Evolutionary conservation across 2,888 invertebrate genomes (phyloP), one percentile per base, ranked within the genome.

Genomic region (Drosophila kambysellisi): DNA sequence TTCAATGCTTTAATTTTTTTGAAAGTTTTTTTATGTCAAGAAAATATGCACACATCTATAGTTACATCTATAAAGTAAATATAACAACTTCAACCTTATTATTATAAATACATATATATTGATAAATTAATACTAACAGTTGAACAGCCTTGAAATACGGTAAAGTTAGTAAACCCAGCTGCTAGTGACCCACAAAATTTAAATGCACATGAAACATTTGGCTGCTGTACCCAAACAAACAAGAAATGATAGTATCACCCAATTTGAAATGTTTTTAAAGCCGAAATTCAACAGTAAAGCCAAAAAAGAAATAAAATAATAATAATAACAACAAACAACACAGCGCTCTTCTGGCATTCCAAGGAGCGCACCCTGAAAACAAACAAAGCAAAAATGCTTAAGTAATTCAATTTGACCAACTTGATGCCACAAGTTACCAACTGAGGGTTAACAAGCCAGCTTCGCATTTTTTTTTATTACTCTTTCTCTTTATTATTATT

Each of bases 341-440:
- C 30, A 37, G 12, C 7, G 35, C 25, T 29, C 33, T 33, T 25
- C 35, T 50, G 41, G 54, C 29, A 39, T 32, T 41, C 37, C 32
- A 35, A 17, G 41, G 32, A 12, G 32, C 29, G 61, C 74, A 79
- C 79, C 78, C 79, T 78, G 65, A 62, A 63, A 75, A 63, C 71
- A 79, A 79, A 79, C 75, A 79, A 79, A 58, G 62, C 39, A 63
- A 63, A 76, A 76, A 70, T 79, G 72, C 65, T 76, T 76, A 73
- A 79, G 76, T 79, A 79, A 79, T 79, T 79, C 72, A 73, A 79
- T 79, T 79, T 79, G 76, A 72, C 72, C 61, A 79, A 76, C 56
- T 65, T 74, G 76, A 72, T 74, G 60, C 58, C 63, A 62, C 63
- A 72, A 82, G 54, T 76, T 68, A 68, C 54, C 58, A 54, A 75